phyloP scores from a whole-genome alignment of 2,797 vertebrate species.

The Limnodromus scolopaceus region DNA sequence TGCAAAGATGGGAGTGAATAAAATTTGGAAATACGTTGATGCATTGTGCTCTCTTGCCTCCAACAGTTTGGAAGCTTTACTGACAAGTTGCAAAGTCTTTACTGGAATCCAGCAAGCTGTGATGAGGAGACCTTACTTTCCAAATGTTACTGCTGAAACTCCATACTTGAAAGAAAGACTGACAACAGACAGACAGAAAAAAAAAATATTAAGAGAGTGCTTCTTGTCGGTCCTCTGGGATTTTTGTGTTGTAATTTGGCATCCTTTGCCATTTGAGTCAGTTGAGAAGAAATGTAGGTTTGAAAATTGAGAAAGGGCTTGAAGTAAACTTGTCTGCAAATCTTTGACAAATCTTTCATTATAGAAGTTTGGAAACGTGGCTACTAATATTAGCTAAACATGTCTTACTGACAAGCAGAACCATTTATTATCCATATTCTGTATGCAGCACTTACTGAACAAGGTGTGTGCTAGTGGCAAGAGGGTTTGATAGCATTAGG shows the following conservation, averaged over 20 bases:
- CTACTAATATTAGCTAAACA: slow-evolving; percentile 53
- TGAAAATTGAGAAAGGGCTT: slow-evolving; percentile 57
- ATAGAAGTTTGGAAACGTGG: slow-evolving; percentile 47
- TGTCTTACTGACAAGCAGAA: slow-evolving; percentile 52
- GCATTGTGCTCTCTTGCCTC: slow-evolving; percentile 16
- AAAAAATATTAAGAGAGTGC: slow-evolving; percentile 17
- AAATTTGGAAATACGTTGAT: slow-evolving; percentile 26
- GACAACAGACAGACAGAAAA: slow-evolving; percentile 60
- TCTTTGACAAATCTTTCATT: slow-evolving; percentile 52
- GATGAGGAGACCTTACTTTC: slow-evolving; percentile 50
- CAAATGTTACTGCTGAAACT: slow-evolving; percentile 47
- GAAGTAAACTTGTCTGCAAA: slow-evolving; percentile 56
- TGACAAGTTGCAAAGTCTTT: slow-evolving; percentile 60
- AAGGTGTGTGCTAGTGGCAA: slow-evolving; percentile 27
- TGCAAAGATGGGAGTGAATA: slow-evolving; percentile 10
- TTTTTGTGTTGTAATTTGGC: slow-evolving; percentile 20
- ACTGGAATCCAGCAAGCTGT: slow-evolving; percentile 13
- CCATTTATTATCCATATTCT: slow-evolving; percentile 57
- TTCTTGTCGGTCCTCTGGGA: slow-evolving; percentile 29
- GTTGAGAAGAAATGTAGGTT: slow-evolving; percentile 17
- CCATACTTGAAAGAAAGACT: slow-evolving; percentile 61
- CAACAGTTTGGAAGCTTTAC: slow-evolving; percentile 30
- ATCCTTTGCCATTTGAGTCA: slow-evolving; percentile 30
- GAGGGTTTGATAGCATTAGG: slow-evolving; percentile 36
- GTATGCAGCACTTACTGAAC: slow-evolving; percentile 28